phyloP scores from a whole-genome alignment of 1,140 invertebrate genomes.

The Mercenaria mercenaria region DNA sequence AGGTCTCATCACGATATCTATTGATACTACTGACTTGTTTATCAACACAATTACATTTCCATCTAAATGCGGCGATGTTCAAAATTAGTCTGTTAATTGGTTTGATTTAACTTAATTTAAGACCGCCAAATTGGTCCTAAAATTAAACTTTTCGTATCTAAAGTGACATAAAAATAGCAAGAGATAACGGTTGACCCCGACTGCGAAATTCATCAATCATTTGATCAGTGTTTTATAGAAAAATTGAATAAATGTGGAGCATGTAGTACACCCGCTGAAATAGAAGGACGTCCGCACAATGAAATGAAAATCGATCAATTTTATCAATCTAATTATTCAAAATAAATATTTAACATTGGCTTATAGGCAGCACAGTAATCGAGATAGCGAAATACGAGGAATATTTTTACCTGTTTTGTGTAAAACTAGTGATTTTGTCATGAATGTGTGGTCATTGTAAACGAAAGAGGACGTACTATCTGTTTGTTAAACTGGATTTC shows the following conservation, averaged over 20 bases:
- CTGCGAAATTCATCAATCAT: not conserved
- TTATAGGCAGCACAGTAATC: conserved; percentile 1
- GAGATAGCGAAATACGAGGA: not conserved
- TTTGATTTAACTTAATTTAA: not conserved
- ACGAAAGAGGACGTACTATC: no score
- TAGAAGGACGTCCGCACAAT: not conserved
- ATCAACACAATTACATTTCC: no score
- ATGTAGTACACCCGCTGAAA: not conserved
- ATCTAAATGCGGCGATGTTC: no score
- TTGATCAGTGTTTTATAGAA: not conserved
- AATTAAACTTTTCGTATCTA: not conserved
- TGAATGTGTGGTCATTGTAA: no score
- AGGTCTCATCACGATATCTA: no score
- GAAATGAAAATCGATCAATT: conserved; percentile 38
- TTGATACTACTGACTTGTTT: no score
- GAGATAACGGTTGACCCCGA: not conserved
- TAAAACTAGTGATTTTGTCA: no score
- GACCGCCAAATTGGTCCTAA: not conserved
- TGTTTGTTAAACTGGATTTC: no score
- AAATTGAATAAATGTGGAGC: not conserved
- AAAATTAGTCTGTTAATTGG: not conserved
- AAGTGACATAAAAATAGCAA: not conserved
- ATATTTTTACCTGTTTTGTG: no score
- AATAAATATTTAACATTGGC: conserved; percentile 44
- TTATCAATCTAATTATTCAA: conserved; percentile 49